phyloP scores from a whole-genome alignment of 2,113 vertebrate genomes.

The Hemicordylus capensis region DNA sequence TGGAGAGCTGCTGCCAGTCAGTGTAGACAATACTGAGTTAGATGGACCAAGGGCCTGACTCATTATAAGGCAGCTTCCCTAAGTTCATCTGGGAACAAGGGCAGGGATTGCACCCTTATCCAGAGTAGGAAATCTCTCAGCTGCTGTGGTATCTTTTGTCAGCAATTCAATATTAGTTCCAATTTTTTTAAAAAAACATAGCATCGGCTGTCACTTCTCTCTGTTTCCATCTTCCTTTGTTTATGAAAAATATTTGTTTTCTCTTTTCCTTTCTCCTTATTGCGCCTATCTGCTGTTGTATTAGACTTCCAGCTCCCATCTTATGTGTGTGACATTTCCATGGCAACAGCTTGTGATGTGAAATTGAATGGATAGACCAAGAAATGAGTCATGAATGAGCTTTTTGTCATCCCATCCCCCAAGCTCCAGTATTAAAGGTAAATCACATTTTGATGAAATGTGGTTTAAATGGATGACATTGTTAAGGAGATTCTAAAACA shows the following conservation, averaged over 20 bases:
- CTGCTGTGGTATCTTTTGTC: background rate
- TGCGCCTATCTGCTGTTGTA: background rate
- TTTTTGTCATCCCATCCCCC: background rate
- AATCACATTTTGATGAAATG: background rate
- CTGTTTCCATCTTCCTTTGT: background rate
- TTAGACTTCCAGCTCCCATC: constrained; percentile 33
- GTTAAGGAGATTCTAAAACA: constrained; percentile 19
- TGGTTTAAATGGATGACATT: background rate
- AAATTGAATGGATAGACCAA: background rate
- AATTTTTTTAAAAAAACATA: background rate
- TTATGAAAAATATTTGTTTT: background rate
- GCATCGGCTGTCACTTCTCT: background rate
- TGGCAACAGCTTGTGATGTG: constrained; percentile 29
- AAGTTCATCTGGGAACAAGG: too few species aligned
- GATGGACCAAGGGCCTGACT: too few species aligned
- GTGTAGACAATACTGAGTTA: too few species aligned
- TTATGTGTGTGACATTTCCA: constrained; percentile 37
- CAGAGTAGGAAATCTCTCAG: background rate
- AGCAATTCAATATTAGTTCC: background rate
- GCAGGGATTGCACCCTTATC: background rate
- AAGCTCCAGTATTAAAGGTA: background rate
- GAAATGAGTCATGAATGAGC: constrained; percentile 13
- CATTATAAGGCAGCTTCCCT: too few species aligned
- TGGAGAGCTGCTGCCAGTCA: too few species aligned
- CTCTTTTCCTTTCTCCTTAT: background rate